These are phyloP conservation scores for Vicugna pacos DNA, from an alignment of 2,113 vertebrate species.

Conservation along the genomic window DNA sequence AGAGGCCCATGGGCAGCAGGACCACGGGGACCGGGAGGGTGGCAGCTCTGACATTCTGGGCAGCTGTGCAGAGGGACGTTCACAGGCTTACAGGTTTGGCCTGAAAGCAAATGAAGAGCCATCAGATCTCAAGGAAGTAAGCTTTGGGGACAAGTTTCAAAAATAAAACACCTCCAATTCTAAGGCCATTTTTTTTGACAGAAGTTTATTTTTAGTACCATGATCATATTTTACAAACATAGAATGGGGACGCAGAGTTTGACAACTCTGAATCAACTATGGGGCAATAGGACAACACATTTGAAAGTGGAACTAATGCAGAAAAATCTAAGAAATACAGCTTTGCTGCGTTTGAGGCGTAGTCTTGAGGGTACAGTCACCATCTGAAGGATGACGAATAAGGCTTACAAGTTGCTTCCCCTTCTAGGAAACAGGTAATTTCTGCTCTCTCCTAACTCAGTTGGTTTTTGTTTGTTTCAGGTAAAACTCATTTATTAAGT, in stretches of 20 bases:
- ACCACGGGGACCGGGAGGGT: neutral
- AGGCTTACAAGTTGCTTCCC: neutral
- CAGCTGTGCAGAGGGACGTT: rapidly evolving
- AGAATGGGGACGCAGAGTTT: neutral
- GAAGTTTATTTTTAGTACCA: conserved; percentile 50
- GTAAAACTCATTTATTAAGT: neutral
- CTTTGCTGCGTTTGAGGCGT: neutral
- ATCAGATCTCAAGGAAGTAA: neutral
- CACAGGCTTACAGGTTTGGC: neutral
- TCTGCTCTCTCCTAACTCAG: neutral
- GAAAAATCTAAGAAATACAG: neutral
- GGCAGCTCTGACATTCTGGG: rapidly evolving
- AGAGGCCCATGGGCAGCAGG: neutral
- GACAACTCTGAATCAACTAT: neutral
- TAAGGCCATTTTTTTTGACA: neutral
- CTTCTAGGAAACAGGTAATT: neutral
- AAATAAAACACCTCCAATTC: conserved; percentile 49
- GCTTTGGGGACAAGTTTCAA: conserved; percentile 42
- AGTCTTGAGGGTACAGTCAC: neutral
- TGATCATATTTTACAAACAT: neutral
- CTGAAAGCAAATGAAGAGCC: neutral
- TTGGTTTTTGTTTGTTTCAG: neutral
- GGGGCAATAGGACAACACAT: neutral
- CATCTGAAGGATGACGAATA: neutral
- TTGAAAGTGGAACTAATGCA: neutral